A percentile compares a stretch with the other conserved stretches of the same genome.
Conservation (phyloP, 2,113 vertebrate species). For the Scatophagus argus region DNA sequence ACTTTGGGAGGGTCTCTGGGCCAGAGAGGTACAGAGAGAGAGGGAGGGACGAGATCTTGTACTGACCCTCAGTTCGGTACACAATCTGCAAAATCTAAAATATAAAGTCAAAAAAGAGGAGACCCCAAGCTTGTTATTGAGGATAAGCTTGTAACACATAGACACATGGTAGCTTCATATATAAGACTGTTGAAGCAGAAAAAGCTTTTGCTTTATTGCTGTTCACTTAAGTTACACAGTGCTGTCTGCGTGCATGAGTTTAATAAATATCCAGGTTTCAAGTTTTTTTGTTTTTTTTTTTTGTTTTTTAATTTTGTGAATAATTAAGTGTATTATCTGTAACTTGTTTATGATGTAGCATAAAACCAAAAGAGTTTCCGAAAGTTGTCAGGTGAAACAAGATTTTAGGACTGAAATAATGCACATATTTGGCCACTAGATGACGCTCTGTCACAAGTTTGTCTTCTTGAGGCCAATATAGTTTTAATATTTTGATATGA, state of each 20-base stretch:
- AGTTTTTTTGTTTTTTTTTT: neutral
- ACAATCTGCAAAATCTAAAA: too few species aligned
- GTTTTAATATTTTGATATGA: neutral
- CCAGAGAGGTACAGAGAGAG: conserved; percentile 3
- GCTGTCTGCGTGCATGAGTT: neutral
- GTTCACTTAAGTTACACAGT: neutral
- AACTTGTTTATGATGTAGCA: neutral
- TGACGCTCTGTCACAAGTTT: conserved; percentile 46
- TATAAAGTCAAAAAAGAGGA: too few species aligned
- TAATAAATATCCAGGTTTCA: neutral
- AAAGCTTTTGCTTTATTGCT: neutral
- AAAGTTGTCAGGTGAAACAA: neutral
- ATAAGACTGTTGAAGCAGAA: too few species aligned
- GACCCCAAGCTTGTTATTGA: too few species aligned
- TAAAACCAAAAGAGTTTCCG: neutral
- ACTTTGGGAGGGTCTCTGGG: conserved; percentile 60
- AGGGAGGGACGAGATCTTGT: neutral
- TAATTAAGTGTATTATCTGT: neutral
- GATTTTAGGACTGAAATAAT: neutral
- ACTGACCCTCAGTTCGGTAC: neutral
- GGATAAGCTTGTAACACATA: too few species aligned
- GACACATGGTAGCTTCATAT: too few species aligned
- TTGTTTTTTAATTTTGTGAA: neutral
- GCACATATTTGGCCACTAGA: conserved; percentile 50
- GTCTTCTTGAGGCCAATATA: neutral